These are phyloP conservation scores for Liopterus haemorrhoidalis DNA, from an alignment of 2,888 invertebrate species.

Conservation along the genomic window DNA sequence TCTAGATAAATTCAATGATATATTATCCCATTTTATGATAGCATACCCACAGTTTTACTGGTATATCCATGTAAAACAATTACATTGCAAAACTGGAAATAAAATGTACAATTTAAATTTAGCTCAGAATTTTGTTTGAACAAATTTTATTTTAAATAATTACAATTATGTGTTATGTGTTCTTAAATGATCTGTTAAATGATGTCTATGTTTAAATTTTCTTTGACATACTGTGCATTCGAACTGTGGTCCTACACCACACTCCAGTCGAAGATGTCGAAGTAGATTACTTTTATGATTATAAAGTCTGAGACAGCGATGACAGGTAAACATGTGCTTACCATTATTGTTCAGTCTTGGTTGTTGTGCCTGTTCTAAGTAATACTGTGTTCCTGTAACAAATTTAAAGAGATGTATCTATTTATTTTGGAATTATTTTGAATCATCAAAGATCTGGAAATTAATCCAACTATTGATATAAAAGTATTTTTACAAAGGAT, in stretches of 20 bases:
- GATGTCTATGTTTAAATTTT: slow-evolving; percentile 47
- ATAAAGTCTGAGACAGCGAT: slow-evolving; percentile 19
- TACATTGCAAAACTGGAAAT: slow-evolving; percentile 71
- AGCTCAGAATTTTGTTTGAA: slow-evolving; percentile 11
- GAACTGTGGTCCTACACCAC: slow-evolving; percentile 50
- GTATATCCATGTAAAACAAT: slow-evolving; percentile 49
- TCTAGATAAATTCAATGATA: slow-evolving; percentile 50
- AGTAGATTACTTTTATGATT: slow-evolving; percentile 25
- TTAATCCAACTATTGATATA: too few species aligned
- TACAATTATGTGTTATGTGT: slow-evolving; percentile 39
- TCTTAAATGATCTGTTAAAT: slow-evolving; percentile 48
- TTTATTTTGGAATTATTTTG: too few species aligned
- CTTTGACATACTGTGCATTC: slow-evolving; percentile 47
- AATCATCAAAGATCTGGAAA: too few species aligned
- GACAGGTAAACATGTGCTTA: slow-evolving; percentile 16
- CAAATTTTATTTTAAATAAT: background rate
- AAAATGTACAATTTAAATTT: slow-evolving; percentile 57
- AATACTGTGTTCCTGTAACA: slow-evolving; percentile 5
- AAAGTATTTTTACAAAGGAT: too few species aligned
- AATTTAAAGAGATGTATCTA: too few species aligned
- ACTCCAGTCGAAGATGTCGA: slow-evolving; percentile 53
- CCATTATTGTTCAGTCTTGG: too few species aligned
- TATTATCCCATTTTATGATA: slow-evolving; percentile 41
- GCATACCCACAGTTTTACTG: slow-evolving; percentile 45
- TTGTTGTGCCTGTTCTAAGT: background rate